Percentiles rank a stretch among this genome's conserved stretches.
Evolutionary conservation across 2,888 invertebrate species (phyloP).

Genomic region (Lysandra bellargus): DNA sequence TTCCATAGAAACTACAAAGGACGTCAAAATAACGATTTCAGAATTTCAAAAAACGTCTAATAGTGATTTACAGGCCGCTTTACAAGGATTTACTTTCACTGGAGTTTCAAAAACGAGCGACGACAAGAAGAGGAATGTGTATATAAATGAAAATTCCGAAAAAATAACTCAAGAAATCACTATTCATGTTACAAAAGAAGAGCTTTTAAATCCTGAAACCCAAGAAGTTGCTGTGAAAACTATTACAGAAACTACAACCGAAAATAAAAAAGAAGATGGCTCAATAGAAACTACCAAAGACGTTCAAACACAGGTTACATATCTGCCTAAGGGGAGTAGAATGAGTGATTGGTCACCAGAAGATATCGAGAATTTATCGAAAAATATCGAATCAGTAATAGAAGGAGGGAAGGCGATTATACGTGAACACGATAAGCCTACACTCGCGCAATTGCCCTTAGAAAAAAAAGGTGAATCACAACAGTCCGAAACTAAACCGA

Average conservation of each 20-base stretch:
- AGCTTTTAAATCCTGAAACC: conserved; percentile 60
- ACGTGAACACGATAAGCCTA: conserved; percentile 51
- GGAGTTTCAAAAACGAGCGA: conserved; percentile 70
- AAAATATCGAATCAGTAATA: conserved; percentile 48
- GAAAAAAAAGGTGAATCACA: conserved; percentile 47
- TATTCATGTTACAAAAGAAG: conserved; percentile 71
- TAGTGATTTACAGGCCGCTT: conserved; percentile 69
- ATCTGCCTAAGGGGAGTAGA: conserved; percentile 68
- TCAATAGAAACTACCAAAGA: conserved; percentile 74
- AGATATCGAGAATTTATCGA: conserved; percentile 65
- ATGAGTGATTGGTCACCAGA: conserved; percentile 74
- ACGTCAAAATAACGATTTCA: conserved; percentile 74
- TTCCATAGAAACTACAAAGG: conserved; percentile 65
- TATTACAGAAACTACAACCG: conserved; percentile 71
- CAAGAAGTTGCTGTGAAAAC: conserved; percentile 73
- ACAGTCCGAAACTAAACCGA: conserved; percentile 53
- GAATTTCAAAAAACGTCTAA: conserved; percentile 74
- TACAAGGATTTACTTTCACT: conserved; percentile 64
- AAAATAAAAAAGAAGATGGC: conserved; percentile 66
- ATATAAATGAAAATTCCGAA: conserved; percentile 66
- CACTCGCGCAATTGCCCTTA: conserved; percentile 50
- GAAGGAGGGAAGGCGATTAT: not conserved
- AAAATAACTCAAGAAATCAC: conserved; percentile 69
- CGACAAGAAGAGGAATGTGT: conserved; percentile 74
- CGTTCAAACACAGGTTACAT: conserved; percentile 72